These are phyloP conservation scores for Candoia aspera DNA, from an alignment of 2,113 vertebrate genomes.

Conservation along the genomic window DNA sequence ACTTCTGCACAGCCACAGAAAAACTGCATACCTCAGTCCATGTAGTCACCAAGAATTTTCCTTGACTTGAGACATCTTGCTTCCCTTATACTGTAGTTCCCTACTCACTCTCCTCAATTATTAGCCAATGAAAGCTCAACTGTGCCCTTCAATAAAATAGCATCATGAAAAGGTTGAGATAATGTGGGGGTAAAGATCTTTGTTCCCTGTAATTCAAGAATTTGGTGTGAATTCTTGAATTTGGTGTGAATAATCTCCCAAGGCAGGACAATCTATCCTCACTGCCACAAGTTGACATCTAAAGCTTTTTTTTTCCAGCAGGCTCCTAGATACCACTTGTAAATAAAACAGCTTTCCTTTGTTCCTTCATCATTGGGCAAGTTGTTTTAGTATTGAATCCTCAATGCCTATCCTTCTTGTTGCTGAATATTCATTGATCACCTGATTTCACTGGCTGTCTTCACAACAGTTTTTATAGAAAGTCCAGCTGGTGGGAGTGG, in stretches of 20 bases:
- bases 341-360: neutral
- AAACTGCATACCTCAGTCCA: neutral
- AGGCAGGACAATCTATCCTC: neutral
- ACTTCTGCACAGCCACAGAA: neutral
- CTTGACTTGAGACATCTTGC: neutral
- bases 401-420: neutral
- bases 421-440: neutral
- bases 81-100: neutral
- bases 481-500: neutral
- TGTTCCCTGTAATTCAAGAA: neutral
- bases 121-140: neutral
- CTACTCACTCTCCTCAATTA: neutral
- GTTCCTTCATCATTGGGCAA: neutral
- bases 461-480: neutral
- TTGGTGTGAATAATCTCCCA: neutral
- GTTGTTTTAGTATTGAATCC: neutral
- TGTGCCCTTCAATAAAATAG: neutral
- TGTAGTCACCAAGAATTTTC: neutral
- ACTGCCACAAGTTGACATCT: neutral
- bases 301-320: neutral
- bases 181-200: neutral
- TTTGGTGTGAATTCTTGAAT: neutral
- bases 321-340: neutral
- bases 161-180: neutral
- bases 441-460: neutral